Evolutionary conservation across 2,113 vertebrate genomes (phyloP).

Genomic region (Datnioides undecimradiatus): DNA sequence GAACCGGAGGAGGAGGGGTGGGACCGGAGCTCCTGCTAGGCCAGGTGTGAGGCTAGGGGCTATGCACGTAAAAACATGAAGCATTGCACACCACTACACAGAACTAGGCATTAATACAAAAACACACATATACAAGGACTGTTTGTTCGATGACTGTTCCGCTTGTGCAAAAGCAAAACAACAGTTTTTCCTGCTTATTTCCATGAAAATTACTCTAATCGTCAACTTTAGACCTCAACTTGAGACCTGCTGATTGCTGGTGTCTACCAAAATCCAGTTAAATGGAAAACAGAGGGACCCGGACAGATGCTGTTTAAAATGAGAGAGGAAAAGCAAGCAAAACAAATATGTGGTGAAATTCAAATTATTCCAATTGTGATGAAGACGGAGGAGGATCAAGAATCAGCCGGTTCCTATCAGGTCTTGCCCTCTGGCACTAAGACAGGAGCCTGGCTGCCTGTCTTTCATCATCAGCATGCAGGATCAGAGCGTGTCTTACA

Average conservation of each 20-base stretch:
- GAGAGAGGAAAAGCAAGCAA: slow-evolving; percentile 19
- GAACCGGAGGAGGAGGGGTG: slow-evolving; percentile 47
- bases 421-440: slow-evolving; percentile 78
- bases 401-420: slow-evolving; percentile 72
- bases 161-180: slow-evolving; percentile 20
- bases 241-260: neutral
- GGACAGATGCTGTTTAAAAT: slow-evolving; percentile 20
- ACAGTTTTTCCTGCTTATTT: neutral
- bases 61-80: slow-evolving; percentile 78
- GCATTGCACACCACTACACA: slow-evolving; percentile 35
- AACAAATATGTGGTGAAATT: slow-evolving; percentile 49
- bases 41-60: slow-evolving; percentile 82
- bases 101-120: slow-evolving; percentile 26
- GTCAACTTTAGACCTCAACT: slow-evolving; percentile 31
- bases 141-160: slow-evolving; percentile 2
- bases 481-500: slow-evolving; percentile 81
- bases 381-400: slow-evolving; percentile 69
- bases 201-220: slow-evolving; percentile 27
- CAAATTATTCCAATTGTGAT: slow-evolving; percentile 63
- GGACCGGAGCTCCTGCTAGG: slow-evolving; percentile 57
- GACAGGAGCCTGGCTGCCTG: slow-evolving; percentile 77
- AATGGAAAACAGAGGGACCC: slow-evolving; percentile 25
- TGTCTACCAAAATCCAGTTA: slow-evolving; percentile 18
- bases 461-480: slow-evolving; percentile 82
- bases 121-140: slow-evolving; percentile 17